Base-by-base conservation (phyloP, 2,888 invertebrate genomes). In the Drosophila lacicola region DNA sequence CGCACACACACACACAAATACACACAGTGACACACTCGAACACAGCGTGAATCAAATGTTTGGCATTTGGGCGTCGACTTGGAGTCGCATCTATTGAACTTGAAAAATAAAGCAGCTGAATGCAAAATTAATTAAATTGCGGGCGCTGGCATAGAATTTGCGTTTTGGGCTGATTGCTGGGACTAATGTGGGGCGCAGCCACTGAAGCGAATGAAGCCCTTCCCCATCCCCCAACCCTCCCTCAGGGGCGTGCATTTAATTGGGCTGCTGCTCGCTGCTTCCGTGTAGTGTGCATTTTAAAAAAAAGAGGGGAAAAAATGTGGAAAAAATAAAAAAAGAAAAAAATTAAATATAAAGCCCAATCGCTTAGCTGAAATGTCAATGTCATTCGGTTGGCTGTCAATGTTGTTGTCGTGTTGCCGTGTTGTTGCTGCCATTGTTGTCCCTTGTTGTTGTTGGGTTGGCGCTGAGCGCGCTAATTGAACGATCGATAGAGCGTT, bases 401-500 rank as follows among this genome's bases (percentile, higher is more conserved):
- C 55, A 55, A 39, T 73, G 65, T 29, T 63, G 50, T 44, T 34
- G 33, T 17, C 2, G 6, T 61, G 56, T 37, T 55, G 57, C 19
- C 17, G 17, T 57, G 53, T 45, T 58, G 57, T 25, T 17, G 17
- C 1, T 54, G n/a, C 5, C 17, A 41, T n/a, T 64, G 46, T 41
- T 34, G 37, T 11, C 8, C 51, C 42, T 37, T 39, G 51, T 66
- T 66, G 49, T 47, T 53, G 58, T 57, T 56, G 47, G 60, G 25
- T 14, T 47, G 45, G 47, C 61, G 70, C 65, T 74, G 77, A 65
- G 76, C 58, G 70, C 77, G 84, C 85, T 83, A 85, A 84, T 85
- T 83, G 81, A 85, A 78, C 85, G 75, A 85, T 84, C 83, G 85
- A 84, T 84, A 80, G 72, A 85, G 63, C 70, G 53, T 8, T 70